A percentile compares a stretch with the other conserved stretches of the same genome.
Conservation (phyloP, 2,797 vertebrate genomes). For the Discoglossus pictus region DNA sequence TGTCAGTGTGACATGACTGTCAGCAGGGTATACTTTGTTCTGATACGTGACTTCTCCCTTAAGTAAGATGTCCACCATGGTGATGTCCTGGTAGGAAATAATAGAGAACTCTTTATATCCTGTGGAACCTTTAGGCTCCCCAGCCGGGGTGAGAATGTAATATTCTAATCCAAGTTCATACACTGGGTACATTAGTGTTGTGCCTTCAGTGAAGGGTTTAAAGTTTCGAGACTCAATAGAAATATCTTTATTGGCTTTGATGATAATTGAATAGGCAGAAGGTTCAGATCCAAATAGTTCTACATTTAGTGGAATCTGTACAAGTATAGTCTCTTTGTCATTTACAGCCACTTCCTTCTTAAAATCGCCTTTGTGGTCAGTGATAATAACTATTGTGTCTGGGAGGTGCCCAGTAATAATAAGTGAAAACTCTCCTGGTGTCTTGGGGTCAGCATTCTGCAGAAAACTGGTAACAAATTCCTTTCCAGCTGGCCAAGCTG, state of each 20-base stretch:
- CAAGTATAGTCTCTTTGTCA: slow-evolving; percentile 51
- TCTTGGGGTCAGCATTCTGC: slow-evolving; percentile 63
- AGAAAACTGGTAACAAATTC: slow-evolving; percentile 74
- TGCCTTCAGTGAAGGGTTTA: slow-evolving; percentile 65
- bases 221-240: slow-evolving; percentile 64
- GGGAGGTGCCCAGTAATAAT: slow-evolving; percentile 60
- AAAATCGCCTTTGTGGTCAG: slow-evolving; percentile 57
- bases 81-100: slow-evolving; percentile 66
- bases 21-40: slow-evolving; percentile 17
- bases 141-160: slow-evolving; percentile 67
- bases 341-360: slow-evolving; percentile 55
- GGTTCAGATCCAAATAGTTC: slow-evolving; percentile 57
- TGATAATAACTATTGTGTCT: slow-evolving; percentile 63
- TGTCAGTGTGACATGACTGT: slow-evolving; percentile 52
- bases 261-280: slow-evolving; percentile 58
- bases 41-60: slow-evolving; percentile 54
- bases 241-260: slow-evolving; percentile 64
- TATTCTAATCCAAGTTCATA: slow-evolving; percentile 69
- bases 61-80: slow-evolving; percentile 61
- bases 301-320: slow-evolving; percentile 58
- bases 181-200: slow-evolving; percentile 65
- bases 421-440: slow-evolving; percentile 52
- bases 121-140: accelerated
- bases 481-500: slow-evolving; percentile 52
- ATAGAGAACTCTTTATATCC: slow-evolving; percentile 69